Conservation (phyloP, 2,888 invertebrate genomes). For the Graphium colonna region DNA sequence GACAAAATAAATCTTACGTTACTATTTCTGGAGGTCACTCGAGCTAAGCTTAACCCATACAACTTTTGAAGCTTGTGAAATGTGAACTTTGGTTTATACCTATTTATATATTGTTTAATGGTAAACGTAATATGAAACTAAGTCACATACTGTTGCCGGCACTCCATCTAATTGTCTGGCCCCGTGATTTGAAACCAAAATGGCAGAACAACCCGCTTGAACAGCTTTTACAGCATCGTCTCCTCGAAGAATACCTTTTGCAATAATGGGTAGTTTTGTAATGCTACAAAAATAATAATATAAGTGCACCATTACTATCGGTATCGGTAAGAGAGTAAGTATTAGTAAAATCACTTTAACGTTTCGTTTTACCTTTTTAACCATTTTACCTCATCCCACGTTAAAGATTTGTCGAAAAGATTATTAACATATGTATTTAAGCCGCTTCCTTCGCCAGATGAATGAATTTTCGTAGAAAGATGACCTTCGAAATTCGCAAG, state of each 20-base stretch:
- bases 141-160: constrained; percentile 88
- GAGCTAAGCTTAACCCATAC: no score
- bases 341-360: no score
- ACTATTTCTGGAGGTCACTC: no score
- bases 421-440: constrained; percentile 88
- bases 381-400: constrained; percentile 95
- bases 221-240: constrained; percentile 91
- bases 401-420: constrained; percentile 89
- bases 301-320: neutral
- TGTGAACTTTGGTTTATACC: no score
- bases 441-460: constrained; percentile 83
- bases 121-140: no score
- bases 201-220: constrained; percentile 86
- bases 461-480: constrained; percentile 67
- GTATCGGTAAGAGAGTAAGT: no score
- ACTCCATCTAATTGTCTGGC: constrained; percentile 93
- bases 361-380: constrained; percentile 84
- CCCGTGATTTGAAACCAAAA: constrained; percentile 96
- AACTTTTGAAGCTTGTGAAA: no score
- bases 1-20: no score
- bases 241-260: constrained; percentile 92
- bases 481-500: constrained; percentile 89
- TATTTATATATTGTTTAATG: no score
- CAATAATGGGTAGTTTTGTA: constrained; percentile 88
- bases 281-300: constrained; percentile 56